Conservation (phyloP, 2,797 vertebrate species). For the Sebastiscus albofasciatus region DNA sequence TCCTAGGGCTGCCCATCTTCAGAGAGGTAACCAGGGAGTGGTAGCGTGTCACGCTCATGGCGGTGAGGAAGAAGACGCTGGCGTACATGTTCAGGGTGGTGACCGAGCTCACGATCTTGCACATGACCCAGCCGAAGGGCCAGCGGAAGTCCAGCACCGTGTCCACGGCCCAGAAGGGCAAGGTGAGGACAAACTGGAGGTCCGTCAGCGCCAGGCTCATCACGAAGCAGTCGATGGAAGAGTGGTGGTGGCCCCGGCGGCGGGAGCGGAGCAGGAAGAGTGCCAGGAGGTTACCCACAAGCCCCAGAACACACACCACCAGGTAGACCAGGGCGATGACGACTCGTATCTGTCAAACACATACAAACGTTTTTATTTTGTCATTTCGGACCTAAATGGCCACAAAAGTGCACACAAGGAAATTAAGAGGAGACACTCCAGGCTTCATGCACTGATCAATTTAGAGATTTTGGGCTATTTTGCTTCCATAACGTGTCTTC, state of each 20-base stretch:
- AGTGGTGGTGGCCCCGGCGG: constrained; percentile 71
- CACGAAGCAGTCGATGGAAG: constrained; percentile 80
- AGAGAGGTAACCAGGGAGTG: constrained; percentile 77
- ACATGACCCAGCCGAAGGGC: constrained; percentile 82
- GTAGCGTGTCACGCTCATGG: constrained; percentile 84
- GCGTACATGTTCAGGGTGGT: constrained; percentile 86
- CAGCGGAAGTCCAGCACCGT: constrained; percentile 83
- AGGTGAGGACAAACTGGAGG: constrained; percentile 83
- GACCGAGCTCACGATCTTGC: constrained; percentile 83
- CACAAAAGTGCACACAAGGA: neutral
- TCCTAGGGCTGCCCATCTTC: constrained; percentile 74
- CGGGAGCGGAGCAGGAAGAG: constrained; percentile 82
- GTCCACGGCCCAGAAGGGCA: constrained; percentile 85
- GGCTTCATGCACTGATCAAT: no score
- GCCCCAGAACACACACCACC: constrained; percentile 83
- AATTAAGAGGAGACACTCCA: no score
- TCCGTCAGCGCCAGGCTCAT: constrained; percentile 82
- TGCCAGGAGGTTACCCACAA: constrained; percentile 84
- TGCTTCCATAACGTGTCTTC: no score
- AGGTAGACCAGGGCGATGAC: constrained; percentile 82
- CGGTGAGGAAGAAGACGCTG: constrained; percentile 84
- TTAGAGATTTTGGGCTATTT: no score
- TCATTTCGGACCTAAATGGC: neutral
- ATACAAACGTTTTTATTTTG: neutral
- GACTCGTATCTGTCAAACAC: constrained; percentile 73